phyloP scores from a whole-genome alignment of 2,113 vertebrate species.

The Pteropus alecto region DNA sequence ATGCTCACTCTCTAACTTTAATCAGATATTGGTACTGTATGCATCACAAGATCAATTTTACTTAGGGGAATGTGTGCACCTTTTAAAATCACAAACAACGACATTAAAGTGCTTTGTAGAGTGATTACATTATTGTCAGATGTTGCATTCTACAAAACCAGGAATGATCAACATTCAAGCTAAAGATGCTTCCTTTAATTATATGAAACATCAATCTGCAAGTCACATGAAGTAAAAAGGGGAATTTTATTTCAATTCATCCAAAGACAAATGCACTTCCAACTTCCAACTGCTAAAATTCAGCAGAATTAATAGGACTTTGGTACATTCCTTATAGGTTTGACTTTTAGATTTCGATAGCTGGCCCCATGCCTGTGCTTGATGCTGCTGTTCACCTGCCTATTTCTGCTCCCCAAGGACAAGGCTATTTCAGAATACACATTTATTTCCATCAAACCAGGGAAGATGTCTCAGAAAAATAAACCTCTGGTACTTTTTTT shows the following conservation, averaged over 20 bases:
- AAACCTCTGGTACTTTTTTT: neutral
- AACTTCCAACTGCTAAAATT: constrained; percentile 65
- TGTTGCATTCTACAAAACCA: neutral
- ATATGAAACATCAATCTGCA: neutral
- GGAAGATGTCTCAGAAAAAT: constrained; percentile 43
- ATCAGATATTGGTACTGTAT: neutral
- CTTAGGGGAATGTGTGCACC: neutral
- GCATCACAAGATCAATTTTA: neutral
- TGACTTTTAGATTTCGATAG: constrained; percentile 70
- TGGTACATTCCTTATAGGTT: constrained; percentile 51
- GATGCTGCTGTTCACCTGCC: constrained; percentile 36
- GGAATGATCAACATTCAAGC: neutral
- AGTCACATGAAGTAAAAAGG: neutral
- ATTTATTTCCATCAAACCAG: constrained; percentile 55
- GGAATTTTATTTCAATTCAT: constrained; percentile 39
- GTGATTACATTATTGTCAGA: neutral
- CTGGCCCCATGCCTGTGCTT: constrained; percentile 9
- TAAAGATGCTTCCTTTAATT: constrained; percentile 50
- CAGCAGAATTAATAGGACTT: constrained; percentile 73
- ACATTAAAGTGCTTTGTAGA: neutral
- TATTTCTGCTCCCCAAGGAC: constrained; percentile 35
- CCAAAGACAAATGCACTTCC: constrained; percentile 60
- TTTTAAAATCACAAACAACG: neutral
- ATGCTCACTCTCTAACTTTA: neutral
- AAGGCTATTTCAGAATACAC: constrained; percentile 46